These are phyloP conservation scores for Bhutanitis thaidina DNA, from an alignment of 2,888 invertebrate genomes.

Conservation along the genomic window DNA sequence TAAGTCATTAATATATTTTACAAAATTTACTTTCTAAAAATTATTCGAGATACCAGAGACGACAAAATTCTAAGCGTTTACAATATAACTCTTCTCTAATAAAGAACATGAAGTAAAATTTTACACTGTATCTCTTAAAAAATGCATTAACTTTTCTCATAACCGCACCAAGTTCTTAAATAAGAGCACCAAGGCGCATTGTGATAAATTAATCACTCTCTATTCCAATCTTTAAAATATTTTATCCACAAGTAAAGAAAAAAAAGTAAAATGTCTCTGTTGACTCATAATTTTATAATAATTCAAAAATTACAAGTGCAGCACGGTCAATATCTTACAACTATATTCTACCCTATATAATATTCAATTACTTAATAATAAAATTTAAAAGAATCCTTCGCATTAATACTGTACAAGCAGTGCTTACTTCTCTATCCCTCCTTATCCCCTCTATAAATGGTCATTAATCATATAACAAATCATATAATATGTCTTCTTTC, in stretches of 20 bases:
- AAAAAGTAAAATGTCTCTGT: not conserved
- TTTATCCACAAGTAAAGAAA: too few species aligned
- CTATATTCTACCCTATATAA: not conserved
- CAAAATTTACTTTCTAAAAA: conserved; percentile 1
- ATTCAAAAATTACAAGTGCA: not conserved
- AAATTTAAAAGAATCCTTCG: conserved; percentile 13
- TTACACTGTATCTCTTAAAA: too few species aligned
- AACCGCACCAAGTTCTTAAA: too few species aligned
- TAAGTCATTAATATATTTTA: conserved; percentile 8
- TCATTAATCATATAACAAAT: conserved; percentile 16
- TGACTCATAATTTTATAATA: not conserved
- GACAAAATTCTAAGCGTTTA: not conserved
- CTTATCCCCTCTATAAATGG: conserved; percentile 3
- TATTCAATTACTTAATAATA: not conserved
- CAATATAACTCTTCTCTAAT: too few species aligned
- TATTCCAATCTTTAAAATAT: too few species aligned
- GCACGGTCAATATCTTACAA: not conserved
- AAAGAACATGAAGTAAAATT: too few species aligned
- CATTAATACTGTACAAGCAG: conserved; percentile 16
- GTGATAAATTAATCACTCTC: too few species aligned
- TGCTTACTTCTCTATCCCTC: not conserved
- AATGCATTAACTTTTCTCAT: too few species aligned
- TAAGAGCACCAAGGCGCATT: too few species aligned
- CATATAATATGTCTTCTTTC: conserved; percentile 11
- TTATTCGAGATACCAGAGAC: not conserved